Percentiles rank a stretch among this genome's conserved stretches.
Evolutionary conservation across 1,140 invertebrate genomes (phyloP).

Genomic region (Helicoverpa armigera): DNA sequence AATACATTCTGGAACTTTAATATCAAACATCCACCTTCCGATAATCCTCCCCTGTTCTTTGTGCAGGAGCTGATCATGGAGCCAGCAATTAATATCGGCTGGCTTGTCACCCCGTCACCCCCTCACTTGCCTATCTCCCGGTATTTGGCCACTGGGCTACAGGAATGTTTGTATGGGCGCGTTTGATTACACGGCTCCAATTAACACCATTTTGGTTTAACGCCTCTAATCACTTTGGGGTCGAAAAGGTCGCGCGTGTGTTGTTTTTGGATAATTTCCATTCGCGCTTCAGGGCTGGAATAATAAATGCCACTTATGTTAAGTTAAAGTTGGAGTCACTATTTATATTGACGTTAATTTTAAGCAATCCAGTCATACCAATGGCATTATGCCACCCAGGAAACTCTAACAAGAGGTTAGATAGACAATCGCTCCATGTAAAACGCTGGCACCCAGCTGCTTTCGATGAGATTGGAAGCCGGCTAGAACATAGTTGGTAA

Average conservation of each 20-base stretch:
- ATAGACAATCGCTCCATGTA: too few relatives aligned
- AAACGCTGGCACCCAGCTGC: too few relatives aligned
- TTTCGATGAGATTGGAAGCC: too few relatives aligned
- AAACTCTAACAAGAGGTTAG: too few relatives aligned
- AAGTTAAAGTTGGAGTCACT: background rate
- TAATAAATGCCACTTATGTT: background rate
- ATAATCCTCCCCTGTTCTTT: slow-evolving; percentile 9
- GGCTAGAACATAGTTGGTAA: too few relatives aligned
- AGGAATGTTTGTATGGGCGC: slow-evolving; percentile 20
- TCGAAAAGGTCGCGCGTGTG: slow-evolving; percentile 22
- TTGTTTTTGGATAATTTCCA: slow-evolving; percentile 26
- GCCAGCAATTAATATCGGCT: slow-evolving; percentile 1
- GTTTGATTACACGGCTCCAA: slow-evolving; percentile 29
- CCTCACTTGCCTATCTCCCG: background rate
- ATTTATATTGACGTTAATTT: background rate
- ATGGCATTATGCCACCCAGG: too few relatives aligned
- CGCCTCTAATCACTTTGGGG: slow-evolving; percentile 29
- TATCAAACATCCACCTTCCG: background rate
- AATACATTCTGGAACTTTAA: slow-evolving; percentile 13
- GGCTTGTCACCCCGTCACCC: background rate
- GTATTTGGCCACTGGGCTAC: background rate
- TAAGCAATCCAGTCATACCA: too few relatives aligned
- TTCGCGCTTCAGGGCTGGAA: background rate
- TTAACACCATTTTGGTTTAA: slow-evolving; percentile 30
- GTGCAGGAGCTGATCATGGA: slow-evolving; percentile 20